phyloP scores from a whole-genome alignment of 2,113 vertebrate genomes.

The Fukomys damarensis region DNA sequence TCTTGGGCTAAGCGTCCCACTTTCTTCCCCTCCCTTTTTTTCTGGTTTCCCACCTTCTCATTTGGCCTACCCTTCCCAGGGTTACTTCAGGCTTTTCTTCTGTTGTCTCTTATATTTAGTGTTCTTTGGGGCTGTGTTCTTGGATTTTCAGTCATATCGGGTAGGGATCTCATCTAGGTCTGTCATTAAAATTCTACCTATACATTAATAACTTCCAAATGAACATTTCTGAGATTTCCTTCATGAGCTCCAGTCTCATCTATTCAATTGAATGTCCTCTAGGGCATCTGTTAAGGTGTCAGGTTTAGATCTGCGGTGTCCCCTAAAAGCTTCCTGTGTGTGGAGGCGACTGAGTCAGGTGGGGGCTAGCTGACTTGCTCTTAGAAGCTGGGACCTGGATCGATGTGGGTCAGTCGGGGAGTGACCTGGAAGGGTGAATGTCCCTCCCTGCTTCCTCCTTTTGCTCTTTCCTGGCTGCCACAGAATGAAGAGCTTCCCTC shows the following conservation, averaged over 20 bases:
- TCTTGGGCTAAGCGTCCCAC: background rate
- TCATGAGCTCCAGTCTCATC: background rate
- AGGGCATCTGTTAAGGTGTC: background rate
- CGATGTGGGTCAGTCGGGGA: background rate
- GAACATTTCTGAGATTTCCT: background rate
- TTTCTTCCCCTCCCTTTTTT: background rate
- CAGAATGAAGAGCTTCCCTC: background rate
- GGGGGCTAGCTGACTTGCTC: background rate
- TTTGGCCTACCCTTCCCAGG: background rate
- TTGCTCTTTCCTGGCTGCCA: background rate
- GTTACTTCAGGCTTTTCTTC: background rate
- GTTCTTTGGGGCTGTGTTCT: background rate
- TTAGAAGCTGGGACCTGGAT: background rate
- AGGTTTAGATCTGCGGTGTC: background rate
- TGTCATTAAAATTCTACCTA: background rate
- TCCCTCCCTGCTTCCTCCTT: background rate
- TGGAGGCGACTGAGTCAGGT: background rate
- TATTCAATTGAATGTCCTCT: background rate
- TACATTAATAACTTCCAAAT: background rate
- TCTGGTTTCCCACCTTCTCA: background rate
- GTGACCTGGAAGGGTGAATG: background rate
- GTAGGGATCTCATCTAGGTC: background rate
- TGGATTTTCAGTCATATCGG: background rate
- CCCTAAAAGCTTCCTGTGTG: background rate
- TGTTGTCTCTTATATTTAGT: background rate